These are phyloP conservation scores for Geodia barretti DNA, from an alignment of 37 sponge, comb jelly and placozoan genomes.

Conservation along the genomic window DNA sequence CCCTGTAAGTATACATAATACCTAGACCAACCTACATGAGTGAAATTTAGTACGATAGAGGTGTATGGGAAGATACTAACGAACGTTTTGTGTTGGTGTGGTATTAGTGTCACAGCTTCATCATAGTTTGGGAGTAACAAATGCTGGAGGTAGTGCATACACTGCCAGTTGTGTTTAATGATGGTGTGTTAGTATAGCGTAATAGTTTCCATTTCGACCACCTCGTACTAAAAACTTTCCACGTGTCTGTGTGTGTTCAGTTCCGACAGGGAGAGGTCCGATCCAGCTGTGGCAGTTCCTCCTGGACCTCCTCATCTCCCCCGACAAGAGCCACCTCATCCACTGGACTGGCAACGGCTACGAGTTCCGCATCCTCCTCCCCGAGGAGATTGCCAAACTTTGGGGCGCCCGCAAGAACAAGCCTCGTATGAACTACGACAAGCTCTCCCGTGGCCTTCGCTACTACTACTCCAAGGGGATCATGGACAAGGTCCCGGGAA, in stretches of 20 bases:
- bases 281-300: conserved; percentile 93
- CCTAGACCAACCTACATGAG: too few relatives aligned
- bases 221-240: too few relatives aligned
- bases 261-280: conserved; percentile 71
- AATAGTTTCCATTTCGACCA: too few relatives aligned
- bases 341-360: conserved; percentile 83
- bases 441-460: conserved; percentile 83
- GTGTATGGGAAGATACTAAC: too few relatives aligned
- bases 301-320: conserved; percentile 73
- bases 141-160: too few relatives aligned
- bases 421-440: conserved; percentile 90
- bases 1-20: conserved; percentile 59
- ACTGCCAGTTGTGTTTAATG: too few relatives aligned
- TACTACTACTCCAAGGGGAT: conserved; percentile 90
- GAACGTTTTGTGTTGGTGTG: too few relatives aligned
- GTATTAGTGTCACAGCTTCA: too few relatives aligned
- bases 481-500: conserved; percentile 89
- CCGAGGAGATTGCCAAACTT: conserved; percentile 80
- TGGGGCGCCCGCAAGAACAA: conserved; percentile 90
- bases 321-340: conserved; percentile 55
- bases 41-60: too few relatives aligned
- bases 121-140: too few relatives aligned
- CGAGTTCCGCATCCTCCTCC: conserved; percentile 71
- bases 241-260: conserved; percentile 20
- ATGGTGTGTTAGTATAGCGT: too few relatives aligned